phyloP scores from a whole-genome alignment of 1,140 invertebrate species.

The Drosophila paulistorum region DNA sequence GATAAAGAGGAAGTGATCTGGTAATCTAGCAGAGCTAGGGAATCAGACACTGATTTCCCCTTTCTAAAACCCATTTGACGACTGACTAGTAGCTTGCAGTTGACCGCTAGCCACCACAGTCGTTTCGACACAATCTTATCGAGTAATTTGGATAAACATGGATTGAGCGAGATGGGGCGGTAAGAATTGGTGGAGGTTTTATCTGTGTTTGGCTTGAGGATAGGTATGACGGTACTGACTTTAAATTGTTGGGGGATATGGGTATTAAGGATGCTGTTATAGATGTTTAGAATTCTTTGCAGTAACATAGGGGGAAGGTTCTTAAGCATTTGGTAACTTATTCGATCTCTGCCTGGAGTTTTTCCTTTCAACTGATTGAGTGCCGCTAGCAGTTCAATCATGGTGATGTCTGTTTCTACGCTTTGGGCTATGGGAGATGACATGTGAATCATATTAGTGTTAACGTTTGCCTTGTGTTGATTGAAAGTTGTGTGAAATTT shows the following conservation, averaged over 20 bases:
- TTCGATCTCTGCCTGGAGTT: neutral
- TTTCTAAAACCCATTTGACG: too few species aligned
- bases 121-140: too few species aligned
- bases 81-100: neutral
- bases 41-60: too few species aligned
- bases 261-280: constrained; percentile 3
- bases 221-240: constrained; percentile 12
- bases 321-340: constrained; percentile 10
- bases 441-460: too few species aligned
- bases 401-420: too few species aligned
- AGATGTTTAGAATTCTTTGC: constrained; percentile 8
- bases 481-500: constrained; percentile 25
- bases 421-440: too few species aligned
- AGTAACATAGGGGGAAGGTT: constrained; percentile 1
- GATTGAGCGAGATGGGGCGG: neutral
- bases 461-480: too few species aligned
- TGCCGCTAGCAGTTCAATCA: too few species aligned
- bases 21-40: too few species aligned
- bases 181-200: neutral
- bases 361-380: neutral
- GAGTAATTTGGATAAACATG: neutral
- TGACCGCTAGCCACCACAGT: neutral
- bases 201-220: constrained; percentile 11
- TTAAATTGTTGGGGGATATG: constrained; percentile 20
- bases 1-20: too few species aligned